Base-by-base conservation (phyloP, 1,140 invertebrate species). In the Drosophila busckii region DNA sequence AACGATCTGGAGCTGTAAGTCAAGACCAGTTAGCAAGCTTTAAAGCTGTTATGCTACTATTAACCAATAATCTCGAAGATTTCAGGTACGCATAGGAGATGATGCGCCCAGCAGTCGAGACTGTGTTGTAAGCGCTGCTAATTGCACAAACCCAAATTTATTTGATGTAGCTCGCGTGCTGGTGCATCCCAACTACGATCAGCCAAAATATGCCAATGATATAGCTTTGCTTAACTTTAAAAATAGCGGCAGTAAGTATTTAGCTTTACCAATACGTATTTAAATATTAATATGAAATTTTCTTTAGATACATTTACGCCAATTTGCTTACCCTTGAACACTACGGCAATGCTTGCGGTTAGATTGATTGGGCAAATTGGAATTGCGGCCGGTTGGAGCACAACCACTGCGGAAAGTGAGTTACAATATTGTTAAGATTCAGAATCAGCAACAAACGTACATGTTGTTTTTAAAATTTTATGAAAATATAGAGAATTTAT, bases 181-280 rank as follows among this genome's bases (percentile, higher is more conserved):
- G 10, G 70, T 86, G 7, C 92, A 93, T 70, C 62, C 88, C 1
- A 60, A 86, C 17, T 93, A 91, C 67, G 89, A 92, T 73, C 88
- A 88, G n/a, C 90, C 91, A 0, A 38, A 70, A 0, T 91, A 90
- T 55, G 89, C 90, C 46, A 91, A 94, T 65, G 93, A 94, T 67
- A 91, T 94, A 31, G 92, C 91, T 1, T 80, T 94, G 3, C 87
- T 94, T 17, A 80, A 89, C 10, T 52, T 87, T 0, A 59, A 56
- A 10, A 62, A 22, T 62, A 90, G 87, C 41, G 22, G 28, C 4
- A 45, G 75, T 73, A 37, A 52, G 54, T 25, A 0, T 4, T 4
- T 0, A 3, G 16, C 0, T 6, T 2, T 3, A 12, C n/a, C n/a
- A n/a, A 0, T 6, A 0, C 1, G 1, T n/a, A 13, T 2, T 15